These are phyloP conservation scores for Puffinus mauretanicus DNA, from an alignment of 2,113 vertebrate genomes.

Conservation along the genomic window DNA sequence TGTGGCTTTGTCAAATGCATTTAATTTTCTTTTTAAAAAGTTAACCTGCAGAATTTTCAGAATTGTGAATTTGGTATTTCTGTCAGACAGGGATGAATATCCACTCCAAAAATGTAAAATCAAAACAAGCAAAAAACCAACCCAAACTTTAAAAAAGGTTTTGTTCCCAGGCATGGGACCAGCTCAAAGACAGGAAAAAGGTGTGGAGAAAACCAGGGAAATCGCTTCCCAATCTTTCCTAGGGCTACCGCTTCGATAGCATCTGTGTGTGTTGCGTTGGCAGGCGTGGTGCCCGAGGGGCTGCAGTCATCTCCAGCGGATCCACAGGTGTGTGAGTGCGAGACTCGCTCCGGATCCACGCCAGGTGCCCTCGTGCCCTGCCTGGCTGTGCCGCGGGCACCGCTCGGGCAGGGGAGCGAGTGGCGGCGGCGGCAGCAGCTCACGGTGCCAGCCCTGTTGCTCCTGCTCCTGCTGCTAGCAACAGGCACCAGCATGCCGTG, in stretches of 20 bases:
- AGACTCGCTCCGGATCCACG: fast-evolving
- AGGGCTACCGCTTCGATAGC: not conserved
- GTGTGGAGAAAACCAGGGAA: not conserved
- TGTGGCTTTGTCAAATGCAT: not conserved
- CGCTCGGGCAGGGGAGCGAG: fast-evolving
- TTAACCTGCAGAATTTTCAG: not conserved
- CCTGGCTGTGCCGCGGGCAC: not conserved
- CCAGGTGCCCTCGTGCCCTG: not conserved
- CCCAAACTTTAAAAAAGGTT: not conserved
- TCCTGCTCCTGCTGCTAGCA: not conserved
- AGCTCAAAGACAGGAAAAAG: not conserved
- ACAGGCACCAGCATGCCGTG: fast-evolving
- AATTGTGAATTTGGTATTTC: not conserved
- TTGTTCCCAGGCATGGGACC: not conserved
- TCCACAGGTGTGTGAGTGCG: not conserved
- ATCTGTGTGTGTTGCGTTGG: not conserved
- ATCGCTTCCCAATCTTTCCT: not conserved
- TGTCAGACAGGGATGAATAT: not conserved
- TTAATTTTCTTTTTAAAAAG: not conserved
- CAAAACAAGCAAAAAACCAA: not conserved
- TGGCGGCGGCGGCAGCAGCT: fast-evolving
- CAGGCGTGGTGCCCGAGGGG: not conserved
- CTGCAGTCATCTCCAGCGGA: not conserved
- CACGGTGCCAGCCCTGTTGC: not conserved
- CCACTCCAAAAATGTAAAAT: not conserved